phyloP scores from a whole-genome alignment of 2,113 vertebrate species.

The Otocyon megalotis region DNA sequence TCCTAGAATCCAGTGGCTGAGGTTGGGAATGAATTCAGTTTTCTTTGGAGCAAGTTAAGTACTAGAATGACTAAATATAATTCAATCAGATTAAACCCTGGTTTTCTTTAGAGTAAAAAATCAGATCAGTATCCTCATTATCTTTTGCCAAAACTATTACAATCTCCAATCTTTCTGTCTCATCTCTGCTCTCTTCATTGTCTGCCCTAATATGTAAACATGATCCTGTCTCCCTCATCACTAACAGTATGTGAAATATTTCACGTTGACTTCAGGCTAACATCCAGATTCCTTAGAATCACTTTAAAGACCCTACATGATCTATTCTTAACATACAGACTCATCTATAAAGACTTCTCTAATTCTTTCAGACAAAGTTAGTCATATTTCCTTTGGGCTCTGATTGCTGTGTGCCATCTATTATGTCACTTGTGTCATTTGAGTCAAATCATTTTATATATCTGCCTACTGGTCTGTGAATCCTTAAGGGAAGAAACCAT shows the following conservation, averaged over 20 bases:
- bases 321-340: not conserved
- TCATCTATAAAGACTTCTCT: slow-evolving; percentile 39
- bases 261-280: slow-evolving; percentile 46
- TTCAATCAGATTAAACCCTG: not conserved
- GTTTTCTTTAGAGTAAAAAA: not conserved
- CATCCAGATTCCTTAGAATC: not conserved
- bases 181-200: not conserved
- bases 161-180: not conserved
- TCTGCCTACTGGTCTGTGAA: slow-evolving; percentile 49
- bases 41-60: not conserved
- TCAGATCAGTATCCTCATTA: not conserved
- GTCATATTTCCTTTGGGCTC: slow-evolving; percentile 36
- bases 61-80: not conserved
- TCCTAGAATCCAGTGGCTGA: not conserved
- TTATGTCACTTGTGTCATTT: slow-evolving; percentile 66
- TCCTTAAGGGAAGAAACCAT: slow-evolving; percentile 43
- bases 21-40: not conserved
- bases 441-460: not conserved
- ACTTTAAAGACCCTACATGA: not conserved
- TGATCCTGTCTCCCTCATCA: not conserved
- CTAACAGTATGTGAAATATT: slow-evolving; percentile 50
- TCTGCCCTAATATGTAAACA: not conserved
- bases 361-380: slow-evolving; percentile 59
- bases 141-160: not conserved
- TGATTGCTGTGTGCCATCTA: not conserved